Evolutionary conservation across 1,140 invertebrate genomes (phyloP), one percentile per base, ranked within the genome.

Genomic region (Pogonus chalceus): DNA sequence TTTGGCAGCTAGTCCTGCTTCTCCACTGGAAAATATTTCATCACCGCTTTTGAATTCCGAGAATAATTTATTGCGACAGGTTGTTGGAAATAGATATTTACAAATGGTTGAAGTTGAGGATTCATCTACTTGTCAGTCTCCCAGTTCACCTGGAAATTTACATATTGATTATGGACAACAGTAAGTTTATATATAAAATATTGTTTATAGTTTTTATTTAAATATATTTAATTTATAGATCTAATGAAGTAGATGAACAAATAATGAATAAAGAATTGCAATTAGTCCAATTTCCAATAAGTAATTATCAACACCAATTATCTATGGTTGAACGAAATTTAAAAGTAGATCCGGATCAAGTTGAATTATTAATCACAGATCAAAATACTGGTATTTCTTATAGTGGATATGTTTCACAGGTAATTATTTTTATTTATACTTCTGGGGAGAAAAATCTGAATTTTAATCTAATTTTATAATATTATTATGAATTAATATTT

Each of bases 361-460:
- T 69, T 18, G 67, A 66, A 56, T 60, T 70, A 35, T 54, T 70
- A 35, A 69, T 70, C 26, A 69, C 68, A n/a, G 67, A 70, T 58
- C 66, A 70, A 56, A 58, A 58, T 35, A 68, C 68, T 24, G 67
- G 63, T 61, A 54, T 49, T 18, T 57, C 49, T 14, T 51, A 51
- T 20, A 26, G 21, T 18, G 37, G 37, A 10, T 43, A 43, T 43
- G 37, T 43, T 18, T 43, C 37, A 4, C 37, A 43, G 37, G 37
- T 43, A 43, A 43, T 14, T 31, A 7, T 31, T 31, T 4, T 14
- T 31, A 14, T 31, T 14, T 31, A n/a, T 31, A 31, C 14, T 31
- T 31, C 26, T 31, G 14, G 7, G 4, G 14, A 31, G 14, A 7
- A 31, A 31, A 31, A 7, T 4, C 14, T 31, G 26, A 7, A 31